phyloP scores from a whole-genome alignment of 2,797 vertebrate genomes.

The Chrysocyon brachyurus region DNA sequence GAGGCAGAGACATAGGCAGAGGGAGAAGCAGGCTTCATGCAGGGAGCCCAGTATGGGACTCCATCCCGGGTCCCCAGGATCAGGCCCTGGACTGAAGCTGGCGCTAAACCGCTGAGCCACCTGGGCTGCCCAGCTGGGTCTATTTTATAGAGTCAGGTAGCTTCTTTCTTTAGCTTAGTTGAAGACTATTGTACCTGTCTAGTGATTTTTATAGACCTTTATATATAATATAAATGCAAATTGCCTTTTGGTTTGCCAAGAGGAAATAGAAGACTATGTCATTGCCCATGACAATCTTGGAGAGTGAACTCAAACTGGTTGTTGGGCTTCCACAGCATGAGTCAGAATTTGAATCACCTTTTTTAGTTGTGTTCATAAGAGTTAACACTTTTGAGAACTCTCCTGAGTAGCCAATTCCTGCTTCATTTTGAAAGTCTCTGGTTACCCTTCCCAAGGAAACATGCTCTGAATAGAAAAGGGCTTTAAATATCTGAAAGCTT shows the following conservation, averaged over 20 bases:
- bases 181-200: neutral
- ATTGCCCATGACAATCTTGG: neutral
- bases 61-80: too few species aligned
- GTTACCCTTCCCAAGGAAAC: neutral
- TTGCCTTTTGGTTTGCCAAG: neutral
- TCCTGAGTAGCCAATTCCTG: neutral
- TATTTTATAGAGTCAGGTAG: neutral
- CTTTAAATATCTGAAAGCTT: slow-evolving; percentile 2
- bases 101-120: too few species aligned
- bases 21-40: too few species aligned
- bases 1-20: too few species aligned
- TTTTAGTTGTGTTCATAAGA: slow-evolving; percentile 27
- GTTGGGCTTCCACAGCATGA: neutral
- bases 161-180: neutral
- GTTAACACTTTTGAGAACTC: neutral
- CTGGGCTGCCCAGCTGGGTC: neutral
- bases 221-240: neutral
- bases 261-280: neutral
- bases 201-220: neutral
- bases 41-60: too few species aligned
- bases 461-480: neutral
- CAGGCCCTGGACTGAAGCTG: too few species aligned
- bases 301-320: neutral
- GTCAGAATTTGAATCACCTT: neutral
- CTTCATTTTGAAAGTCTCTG: slow-evolving; percentile 1